Evolutionary conservation across 2,888 invertebrate genomes (phyloP).

Genomic region (Eilema caniola): DNA sequence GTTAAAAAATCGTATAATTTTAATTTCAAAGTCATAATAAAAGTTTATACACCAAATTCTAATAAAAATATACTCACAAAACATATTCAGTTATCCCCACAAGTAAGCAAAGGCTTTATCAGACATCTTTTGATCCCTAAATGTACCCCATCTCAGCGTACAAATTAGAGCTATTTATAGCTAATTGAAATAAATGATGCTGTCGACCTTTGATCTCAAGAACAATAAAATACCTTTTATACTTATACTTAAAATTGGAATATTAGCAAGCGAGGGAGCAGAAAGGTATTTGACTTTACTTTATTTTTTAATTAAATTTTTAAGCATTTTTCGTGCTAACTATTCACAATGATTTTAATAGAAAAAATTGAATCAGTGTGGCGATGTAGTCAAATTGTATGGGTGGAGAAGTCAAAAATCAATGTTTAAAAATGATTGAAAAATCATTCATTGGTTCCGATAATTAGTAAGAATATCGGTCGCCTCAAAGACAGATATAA

Average conservation of each 20-base stretch:
- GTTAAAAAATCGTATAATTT: neutral
- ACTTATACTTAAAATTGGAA: neutral
- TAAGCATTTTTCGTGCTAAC: too few species aligned
- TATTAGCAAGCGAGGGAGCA: neutral
- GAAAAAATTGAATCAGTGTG: too few species aligned
- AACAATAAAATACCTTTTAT: conserved; percentile 12
- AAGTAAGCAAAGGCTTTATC: neutral
- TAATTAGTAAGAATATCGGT: too few species aligned
- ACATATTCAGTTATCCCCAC: neutral
- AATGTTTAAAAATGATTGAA: too few species aligned
- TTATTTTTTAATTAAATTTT: too few species aligned
- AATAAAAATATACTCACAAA: neutral
- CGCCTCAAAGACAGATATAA: too few species aligned
- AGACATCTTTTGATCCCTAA: neutral
- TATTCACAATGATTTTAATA: too few species aligned
- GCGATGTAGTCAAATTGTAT: too few species aligned
- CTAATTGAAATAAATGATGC: conserved; percentile 1
- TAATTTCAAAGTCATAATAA: neutral
- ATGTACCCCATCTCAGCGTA: neutral
- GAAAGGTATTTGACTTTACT: neutral
- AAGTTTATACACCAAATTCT: neutral
- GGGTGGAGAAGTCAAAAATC: too few species aligned
- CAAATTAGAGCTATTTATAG: neutral
- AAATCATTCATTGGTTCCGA: too few species aligned
- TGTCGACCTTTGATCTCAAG: conserved; percentile 4